phyloP scores from a whole-genome alignment of 1,140 invertebrate genomes.

The Zaprionus ghesquierei region DNA sequence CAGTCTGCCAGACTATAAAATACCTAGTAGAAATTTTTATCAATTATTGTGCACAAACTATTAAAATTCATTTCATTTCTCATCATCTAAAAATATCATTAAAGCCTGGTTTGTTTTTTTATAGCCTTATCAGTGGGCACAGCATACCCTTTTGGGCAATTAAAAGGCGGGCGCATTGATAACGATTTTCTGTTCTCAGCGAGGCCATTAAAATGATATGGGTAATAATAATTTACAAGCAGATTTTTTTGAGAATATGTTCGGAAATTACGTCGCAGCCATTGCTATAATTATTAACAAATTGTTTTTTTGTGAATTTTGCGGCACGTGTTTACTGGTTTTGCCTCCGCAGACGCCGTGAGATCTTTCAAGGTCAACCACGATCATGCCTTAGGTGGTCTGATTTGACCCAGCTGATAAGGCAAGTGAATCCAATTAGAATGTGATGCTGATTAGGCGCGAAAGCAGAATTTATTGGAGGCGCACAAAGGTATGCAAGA shows the following conservation, averaged over 20 bases:
- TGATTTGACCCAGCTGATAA: constrained; percentile 17
- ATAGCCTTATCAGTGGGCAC: not conserved
- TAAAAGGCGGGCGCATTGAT: not conserved
- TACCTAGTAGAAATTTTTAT: not conserved
- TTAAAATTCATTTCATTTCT: not conserved
- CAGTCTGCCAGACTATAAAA: not conserved
- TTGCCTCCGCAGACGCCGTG: not conserved
- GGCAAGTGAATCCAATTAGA: not conserved
- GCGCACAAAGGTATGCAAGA: constrained; percentile 21
- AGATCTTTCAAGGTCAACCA: constrained; percentile 21
- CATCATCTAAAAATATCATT: not conserved
- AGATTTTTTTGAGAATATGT: constrained; percentile 2
- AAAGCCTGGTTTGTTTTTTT: not conserved
- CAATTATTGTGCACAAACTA: not conserved
- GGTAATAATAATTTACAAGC: constrained; percentile 14
- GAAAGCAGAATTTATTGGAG: not conserved
- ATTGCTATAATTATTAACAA: constrained; percentile 1
- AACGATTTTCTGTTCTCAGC: not conserved
- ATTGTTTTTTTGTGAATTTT: constrained; percentile 10
- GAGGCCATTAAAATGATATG: constrained; percentile 2
- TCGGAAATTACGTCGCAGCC: constrained; percentile 31
- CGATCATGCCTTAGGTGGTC: constrained; percentile 5
- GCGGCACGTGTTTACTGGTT: constrained; percentile 20
- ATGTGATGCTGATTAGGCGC: constrained; percentile 1
- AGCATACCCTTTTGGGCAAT: not conserved